Conservation (phyloP, 2,113 vertebrate species). For the Ceyx margarethae region DNA sequence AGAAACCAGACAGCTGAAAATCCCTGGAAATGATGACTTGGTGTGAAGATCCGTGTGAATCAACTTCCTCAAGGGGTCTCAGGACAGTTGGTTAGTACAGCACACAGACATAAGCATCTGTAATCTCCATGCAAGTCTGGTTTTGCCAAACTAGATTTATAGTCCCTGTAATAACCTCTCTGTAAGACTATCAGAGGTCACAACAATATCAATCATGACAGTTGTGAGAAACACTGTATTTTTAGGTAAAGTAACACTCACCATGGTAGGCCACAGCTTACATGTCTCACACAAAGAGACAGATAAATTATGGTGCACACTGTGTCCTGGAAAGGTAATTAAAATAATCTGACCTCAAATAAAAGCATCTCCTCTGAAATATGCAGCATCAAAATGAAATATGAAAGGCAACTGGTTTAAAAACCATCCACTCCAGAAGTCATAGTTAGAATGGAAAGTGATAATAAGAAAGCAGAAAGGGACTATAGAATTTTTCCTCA, state of each 20-base stretch:
- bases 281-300: neutral
- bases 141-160: neutral
- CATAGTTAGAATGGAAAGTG: neutral
- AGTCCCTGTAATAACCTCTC: neutral
- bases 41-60: neutral
- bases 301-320: neutral
- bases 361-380: neutral
- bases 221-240: neutral
- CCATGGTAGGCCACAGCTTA: neutral
- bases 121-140: accelerated
- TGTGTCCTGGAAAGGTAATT: neutral
- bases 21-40: neutral
- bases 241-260: neutral
- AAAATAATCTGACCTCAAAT: neutral
- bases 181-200: neutral
- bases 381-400: neutral
- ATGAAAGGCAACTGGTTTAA: neutral
- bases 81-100: neutral
- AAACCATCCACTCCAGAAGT: neutral
- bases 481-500: neutral
- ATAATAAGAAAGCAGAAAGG: neutral
- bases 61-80: neutral
- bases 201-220: neutral
- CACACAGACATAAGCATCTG: neutral
- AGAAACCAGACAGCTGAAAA: neutral